Evolutionary conservation across 1,140 invertebrate species (phyloP).

Genomic region (Littorina saxatilis): DNA sequence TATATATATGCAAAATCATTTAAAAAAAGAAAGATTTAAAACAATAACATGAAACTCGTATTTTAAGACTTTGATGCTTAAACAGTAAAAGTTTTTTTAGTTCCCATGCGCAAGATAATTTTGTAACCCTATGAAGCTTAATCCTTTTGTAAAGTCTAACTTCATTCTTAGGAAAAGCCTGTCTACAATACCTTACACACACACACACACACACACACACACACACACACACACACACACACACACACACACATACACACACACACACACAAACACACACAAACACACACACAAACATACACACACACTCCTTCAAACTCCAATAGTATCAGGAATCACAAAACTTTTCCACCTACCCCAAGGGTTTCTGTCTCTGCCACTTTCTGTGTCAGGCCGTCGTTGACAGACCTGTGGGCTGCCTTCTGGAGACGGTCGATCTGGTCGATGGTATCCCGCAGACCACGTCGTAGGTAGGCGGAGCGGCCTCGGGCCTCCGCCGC

Average conservation of each 20-base stretch:
- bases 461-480: conserved; percentile 64
- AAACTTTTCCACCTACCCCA: conserved; percentile 56
- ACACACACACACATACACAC: background rate
- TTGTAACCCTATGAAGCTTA: too few relatives aligned
- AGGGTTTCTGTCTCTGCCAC: conserved; percentile 72
- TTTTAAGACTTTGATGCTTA: too few relatives aligned
- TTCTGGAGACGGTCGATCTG: conserved; percentile 67
- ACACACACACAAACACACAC: too few relatives aligned
- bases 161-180: too few relatives aligned
- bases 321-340: background rate
- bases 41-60: too few relatives aligned
- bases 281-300: too few relatives aligned
- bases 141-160: too few relatives aligned
- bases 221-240: background rate
- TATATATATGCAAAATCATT: background rate
- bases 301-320: background rate
- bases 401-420: conserved; percentile 72
- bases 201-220: background rate
- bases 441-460: conserved; percentile 66
- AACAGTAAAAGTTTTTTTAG: too few relatives aligned
- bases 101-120: too few relatives aligned
- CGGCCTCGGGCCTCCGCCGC: conserved; percentile 64
- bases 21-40: too few relatives aligned
- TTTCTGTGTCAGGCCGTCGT: conserved; percentile 73
- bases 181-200: too few relatives aligned